Evolutionary conservation across 2,888 invertebrate genomes (phyloP).

Genomic region (Baronia brevicornis): DNA sequence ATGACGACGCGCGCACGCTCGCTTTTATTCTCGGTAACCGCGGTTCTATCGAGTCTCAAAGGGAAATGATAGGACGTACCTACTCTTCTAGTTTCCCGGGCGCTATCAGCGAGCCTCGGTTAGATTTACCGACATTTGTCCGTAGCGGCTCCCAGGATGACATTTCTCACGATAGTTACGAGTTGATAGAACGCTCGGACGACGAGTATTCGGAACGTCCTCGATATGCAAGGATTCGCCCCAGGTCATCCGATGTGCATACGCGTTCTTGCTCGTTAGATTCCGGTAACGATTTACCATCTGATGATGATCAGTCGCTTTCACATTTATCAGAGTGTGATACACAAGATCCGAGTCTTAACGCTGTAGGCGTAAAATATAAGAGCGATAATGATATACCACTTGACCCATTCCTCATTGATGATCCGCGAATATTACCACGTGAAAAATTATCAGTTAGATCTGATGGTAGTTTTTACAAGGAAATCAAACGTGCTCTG

Average conservation of each 20-base stretch:
- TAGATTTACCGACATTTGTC: constrained; percentile 78
- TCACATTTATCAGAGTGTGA: constrained; percentile 69
- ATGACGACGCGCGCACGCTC: constrained; percentile 78
- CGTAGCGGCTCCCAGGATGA: constrained; percentile 86
- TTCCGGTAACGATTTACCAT: constrained; percentile 85
- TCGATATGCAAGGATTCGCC: constrained; percentile 43
- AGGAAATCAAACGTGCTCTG: constrained; percentile 78
- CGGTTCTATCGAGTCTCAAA: constrained; percentile 80
- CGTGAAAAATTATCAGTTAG: constrained; percentile 82
- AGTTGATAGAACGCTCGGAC: constrained; percentile 85
- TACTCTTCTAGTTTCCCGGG: constrained; percentile 93
- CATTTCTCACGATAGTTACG: constrained; percentile 91
- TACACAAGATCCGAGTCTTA: constrained; percentile 72
- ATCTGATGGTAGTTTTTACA: constrained; percentile 84
- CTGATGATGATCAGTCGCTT: constrained; percentile 80
- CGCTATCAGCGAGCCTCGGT: constrained; percentile 81
- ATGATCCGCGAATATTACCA: constrained; percentile 84
- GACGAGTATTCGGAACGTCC: constrained; percentile 71
- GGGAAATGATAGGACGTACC: constrained; percentile 81
- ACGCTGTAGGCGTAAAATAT: constrained; percentile 77
- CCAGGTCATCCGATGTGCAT: constrained; percentile 53
- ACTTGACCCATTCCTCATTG: constrained; percentile 85
- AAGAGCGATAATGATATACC: constrained; percentile 82
- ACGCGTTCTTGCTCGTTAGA: constrained; percentile 83
- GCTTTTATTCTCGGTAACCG: constrained; percentile 38